A percentile compares a stretch with the other conserved stretches of the same genome.
Conservation (phyloP, 2,113 vertebrate genomes). For the Catharus minimus region DNA sequence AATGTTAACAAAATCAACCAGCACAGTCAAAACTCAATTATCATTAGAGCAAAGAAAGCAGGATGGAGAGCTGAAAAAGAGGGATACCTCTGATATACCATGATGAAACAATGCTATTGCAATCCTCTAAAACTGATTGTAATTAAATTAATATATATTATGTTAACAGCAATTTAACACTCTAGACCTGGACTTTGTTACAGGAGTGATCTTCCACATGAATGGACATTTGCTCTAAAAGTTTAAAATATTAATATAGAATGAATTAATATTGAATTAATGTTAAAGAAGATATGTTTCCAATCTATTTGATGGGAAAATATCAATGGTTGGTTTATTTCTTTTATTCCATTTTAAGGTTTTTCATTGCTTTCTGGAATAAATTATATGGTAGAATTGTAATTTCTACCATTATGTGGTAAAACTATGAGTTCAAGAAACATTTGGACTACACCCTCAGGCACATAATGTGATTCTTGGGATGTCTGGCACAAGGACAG, state of each 20-base stretch:
- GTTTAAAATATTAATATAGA: background rate
- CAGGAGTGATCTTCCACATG: background rate
- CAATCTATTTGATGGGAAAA: background rate
- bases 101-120: background rate
- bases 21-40: background rate
- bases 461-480: background rate
- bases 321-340: rapidly evolving
- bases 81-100: background rate
- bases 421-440: background rate
- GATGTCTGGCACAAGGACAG: rapidly evolving
- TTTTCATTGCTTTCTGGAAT: background rate
- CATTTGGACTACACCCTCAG: background rate
- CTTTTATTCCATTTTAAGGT: background rate
- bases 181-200: background rate
- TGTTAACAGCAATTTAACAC: background rate
- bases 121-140: background rate
- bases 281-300: background rate
- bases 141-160: background rate
- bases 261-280: background rate
- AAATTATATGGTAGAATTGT: background rate
- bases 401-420: background rate
- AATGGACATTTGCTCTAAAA: background rate
- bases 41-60: background rate
- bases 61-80: background rate
- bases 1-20: background rate